These are phyloP conservation scores for Ctenopoma kingsleyae DNA, from an alignment of 2,797 vertebrate genomes.

Conservation along the genomic window DNA sequence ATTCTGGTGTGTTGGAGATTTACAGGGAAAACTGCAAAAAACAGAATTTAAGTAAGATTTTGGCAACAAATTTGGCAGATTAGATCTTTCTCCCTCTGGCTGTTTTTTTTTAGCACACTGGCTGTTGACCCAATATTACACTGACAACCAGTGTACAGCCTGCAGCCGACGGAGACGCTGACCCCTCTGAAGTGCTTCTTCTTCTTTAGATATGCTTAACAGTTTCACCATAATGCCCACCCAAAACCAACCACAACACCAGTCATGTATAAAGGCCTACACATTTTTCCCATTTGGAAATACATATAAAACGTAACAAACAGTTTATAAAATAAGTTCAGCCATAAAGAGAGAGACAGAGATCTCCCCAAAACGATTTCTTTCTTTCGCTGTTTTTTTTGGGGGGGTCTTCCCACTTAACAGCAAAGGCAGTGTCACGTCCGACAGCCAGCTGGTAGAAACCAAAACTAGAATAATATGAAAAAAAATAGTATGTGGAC, in stretches of 20 bases:
- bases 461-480: conserved; percentile 59
- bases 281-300: conserved; percentile 70
- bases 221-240: conserved; percentile 73
- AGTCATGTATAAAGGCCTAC: conserved; percentile 70
- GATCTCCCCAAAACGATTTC: conserved; percentile 36
- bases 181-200: conserved; percentile 77
- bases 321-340: conserved; percentile 83
- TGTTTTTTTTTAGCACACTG: conserved; percentile 37
- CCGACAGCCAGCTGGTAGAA: conserved; percentile 72
- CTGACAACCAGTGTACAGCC: conserved; percentile 34
- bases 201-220: conserved; percentile 83
- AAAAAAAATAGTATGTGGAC: conserved; percentile 81
- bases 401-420: conserved; percentile 69
- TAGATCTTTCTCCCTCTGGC: conserved; percentile 67
- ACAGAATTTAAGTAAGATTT: conserved; percentile 69
- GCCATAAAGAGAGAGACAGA: conserved; percentile 80
- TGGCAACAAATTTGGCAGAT: conserved; percentile 92
- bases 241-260: conserved; percentile 57
- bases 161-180: conserved; percentile 25
- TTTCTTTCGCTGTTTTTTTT: conserved; percentile 20
- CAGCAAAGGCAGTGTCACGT: conserved; percentile 78
- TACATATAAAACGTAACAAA: conserved; percentile 83
- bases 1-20: conserved; percentile 21
- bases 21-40: conserved; percentile 37
- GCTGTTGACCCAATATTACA: conserved; percentile 46